These are phyloP conservation scores for Corythornis cristatus DNA, from an alignment of 2,113 vertebrate genomes.

Conservation along the genomic window DNA sequence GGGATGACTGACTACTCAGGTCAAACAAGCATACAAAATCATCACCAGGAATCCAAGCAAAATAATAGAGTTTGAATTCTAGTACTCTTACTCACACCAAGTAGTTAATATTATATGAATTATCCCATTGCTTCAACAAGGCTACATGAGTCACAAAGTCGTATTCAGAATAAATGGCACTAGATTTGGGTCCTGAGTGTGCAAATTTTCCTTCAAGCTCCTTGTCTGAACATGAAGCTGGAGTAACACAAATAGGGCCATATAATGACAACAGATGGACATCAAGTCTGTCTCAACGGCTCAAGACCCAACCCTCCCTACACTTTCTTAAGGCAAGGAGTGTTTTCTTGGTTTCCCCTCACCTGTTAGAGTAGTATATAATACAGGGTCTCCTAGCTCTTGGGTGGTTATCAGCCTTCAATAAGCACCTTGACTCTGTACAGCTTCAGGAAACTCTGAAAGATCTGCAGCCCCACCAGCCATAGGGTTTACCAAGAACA, in stretches of 20 bases:
- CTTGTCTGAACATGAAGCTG: background rate
- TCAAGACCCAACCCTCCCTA: accelerated
- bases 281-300: background rate
- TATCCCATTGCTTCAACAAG: background rate
- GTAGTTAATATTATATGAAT: background rate
- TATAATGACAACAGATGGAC: background rate
- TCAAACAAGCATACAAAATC: background rate
- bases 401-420: background rate
- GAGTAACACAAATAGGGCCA: background rate
- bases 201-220: background rate
- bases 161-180: background rate
- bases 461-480: background rate
- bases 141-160: background rate
- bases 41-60: background rate
- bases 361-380: background rate
- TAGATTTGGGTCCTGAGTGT: background rate
- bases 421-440: background rate
- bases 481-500: background rate
- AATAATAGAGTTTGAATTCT: background rate
- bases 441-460: background rate
- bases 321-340: background rate
- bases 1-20: background rate
- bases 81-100: background rate
- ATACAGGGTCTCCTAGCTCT: background rate
- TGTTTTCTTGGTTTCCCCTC: background rate